A percentile compares a stretch with the other conserved stretches of the same genome.
phyloP scores from a whole-genome alignment of 2,113 vertebrate genomes.

The Ptilorrhoa leucosticta region DNA sequence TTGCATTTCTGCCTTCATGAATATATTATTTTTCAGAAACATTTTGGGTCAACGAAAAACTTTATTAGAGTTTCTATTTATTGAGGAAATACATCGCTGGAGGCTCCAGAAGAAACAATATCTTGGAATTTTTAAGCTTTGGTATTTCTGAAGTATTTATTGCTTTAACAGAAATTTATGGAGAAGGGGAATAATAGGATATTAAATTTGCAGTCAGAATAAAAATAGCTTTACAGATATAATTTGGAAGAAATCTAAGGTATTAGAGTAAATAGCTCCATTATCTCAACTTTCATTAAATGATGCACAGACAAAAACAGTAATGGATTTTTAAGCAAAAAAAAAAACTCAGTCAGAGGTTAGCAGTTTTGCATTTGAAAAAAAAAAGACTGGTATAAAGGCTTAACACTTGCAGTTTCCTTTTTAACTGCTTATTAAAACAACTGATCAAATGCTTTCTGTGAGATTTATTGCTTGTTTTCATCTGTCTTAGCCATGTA shows the following conservation, averaged over 20 bases:
- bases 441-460: neutral
- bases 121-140: neutral
- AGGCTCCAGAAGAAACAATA: neutral
- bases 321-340: neutral
- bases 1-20: constrained; percentile 8
- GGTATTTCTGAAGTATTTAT: neutral
- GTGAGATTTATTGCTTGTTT: neutral
- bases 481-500: neutral
- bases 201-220: neutral
- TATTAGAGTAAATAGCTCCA: neutral
- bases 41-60: neutral
- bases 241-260: neutral
- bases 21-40: neutral
- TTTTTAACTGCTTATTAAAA: neutral
- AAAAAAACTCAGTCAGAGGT: neutral
- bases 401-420: neutral
- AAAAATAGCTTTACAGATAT: neutral
- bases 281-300: neutral
- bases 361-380: neutral
- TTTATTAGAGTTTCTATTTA: constrained; percentile 7
- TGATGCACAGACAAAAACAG: neutral
- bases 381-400: neutral
- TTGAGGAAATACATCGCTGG: neutral
- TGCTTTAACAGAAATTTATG: neutral
- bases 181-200: neutral